Percentiles rank a stretch among this genome's conserved stretches.
Conservation (phyloP, 2,888 invertebrate species). For the Norana najaformis region DNA sequence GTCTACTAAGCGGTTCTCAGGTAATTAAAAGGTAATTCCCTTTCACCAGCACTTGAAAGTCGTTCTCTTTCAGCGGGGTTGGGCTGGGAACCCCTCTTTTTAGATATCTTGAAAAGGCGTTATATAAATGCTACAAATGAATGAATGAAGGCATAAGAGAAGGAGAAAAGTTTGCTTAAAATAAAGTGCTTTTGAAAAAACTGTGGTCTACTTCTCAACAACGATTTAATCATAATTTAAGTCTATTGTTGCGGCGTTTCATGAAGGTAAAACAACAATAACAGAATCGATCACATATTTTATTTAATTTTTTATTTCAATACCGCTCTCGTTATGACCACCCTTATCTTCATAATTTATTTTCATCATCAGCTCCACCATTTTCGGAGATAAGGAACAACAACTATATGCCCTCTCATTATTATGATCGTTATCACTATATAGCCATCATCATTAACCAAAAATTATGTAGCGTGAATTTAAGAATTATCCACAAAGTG, state of each 20-base stretch:
- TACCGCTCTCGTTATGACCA: not conserved
- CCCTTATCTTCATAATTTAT: not conserved
- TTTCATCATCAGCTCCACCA: not conserved
- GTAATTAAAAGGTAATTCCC: not conserved
- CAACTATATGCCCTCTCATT: not conserved
- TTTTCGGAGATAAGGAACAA: not conserved
- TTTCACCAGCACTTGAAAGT: not conserved
- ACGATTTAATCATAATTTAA: not conserved
- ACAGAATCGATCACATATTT: too few species aligned
- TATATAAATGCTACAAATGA: not conserved
- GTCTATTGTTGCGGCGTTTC: not conserved
- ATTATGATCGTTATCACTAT: conserved; percentile 3
- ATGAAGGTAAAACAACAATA: not conserved
- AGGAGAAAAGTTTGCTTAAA: not conserved
- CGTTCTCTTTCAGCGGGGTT: not conserved
- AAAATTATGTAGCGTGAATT: not conserved
- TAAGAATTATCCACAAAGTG: not conserved
- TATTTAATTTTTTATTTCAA: not conserved
- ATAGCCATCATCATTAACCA: not conserved
- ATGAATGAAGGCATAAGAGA: not conserved
- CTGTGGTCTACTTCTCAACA: not conserved
- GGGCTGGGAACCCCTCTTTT: not conserved
- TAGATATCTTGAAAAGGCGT: not conserved
- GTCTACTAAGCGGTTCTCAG: too few species aligned
- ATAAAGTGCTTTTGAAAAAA: not conserved